A percentile compares a stretch with the other conserved stretches of the same genome.
Conservation (phyloP, 1,140 invertebrate genomes). For the Cotesia glomerata region DNA sequence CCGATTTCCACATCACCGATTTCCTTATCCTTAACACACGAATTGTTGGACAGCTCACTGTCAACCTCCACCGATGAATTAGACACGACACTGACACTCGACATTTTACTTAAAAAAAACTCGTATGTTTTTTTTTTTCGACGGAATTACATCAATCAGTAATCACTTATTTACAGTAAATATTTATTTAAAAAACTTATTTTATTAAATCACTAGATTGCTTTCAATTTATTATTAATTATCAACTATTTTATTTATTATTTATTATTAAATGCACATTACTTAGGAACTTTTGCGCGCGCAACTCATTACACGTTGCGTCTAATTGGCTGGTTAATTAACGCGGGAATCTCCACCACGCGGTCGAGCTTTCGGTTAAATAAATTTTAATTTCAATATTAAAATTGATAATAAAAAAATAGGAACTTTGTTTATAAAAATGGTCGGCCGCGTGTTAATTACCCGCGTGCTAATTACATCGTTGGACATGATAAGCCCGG, state of each 20-base stretch:
- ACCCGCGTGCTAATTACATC: constrained; percentile 8
- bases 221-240: not conserved
- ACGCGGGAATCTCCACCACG: constrained; percentile 56
- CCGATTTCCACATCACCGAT: too few relatives aligned
- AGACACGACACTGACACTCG: constrained; percentile 58
- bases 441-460: not conserved
- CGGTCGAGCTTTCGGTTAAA: constrained; percentile 37
- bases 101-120: constrained; percentile 45
- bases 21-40: constrained; percentile 11
- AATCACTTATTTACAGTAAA: not conserved
- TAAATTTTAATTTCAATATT: constrained; percentile 10
- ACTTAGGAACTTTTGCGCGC: constrained; percentile 63
- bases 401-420: constrained; percentile 53
- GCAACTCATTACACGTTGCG: constrained; percentile 60
- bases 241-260: constrained; percentile 16
- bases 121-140: not conserved
- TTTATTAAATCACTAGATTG: not conserved
- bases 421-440: constrained; percentile 55
- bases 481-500: constrained; percentile 43
- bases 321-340: constrained; percentile 62
- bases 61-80: constrained; percentile 62
- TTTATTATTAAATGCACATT: constrained; percentile 29
- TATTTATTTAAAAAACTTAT: not conserved
- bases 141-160: not conserved
- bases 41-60: constrained; percentile 58